Base-by-base conservation (phyloP, 1,140 invertebrate species). In the Saxidomus purpurata region DNA sequence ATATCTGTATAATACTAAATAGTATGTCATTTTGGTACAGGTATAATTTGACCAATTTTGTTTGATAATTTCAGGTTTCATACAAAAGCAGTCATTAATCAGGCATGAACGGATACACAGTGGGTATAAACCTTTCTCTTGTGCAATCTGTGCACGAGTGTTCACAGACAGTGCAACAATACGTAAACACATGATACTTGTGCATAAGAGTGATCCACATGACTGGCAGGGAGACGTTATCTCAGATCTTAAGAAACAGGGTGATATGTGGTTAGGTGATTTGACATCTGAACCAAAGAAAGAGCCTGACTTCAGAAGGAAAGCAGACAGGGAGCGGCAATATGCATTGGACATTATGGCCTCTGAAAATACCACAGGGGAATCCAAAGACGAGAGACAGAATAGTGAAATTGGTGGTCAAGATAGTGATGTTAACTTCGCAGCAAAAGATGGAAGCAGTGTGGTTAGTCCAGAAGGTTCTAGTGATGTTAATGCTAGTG, bases 151-250 rank as follows among this genome's bases (percentile, higher is more conserved):
- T 90, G 40, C 87, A 15, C 82, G 92, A 43, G 88, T 63, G 1
- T 96, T 95, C 80, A 93, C 89, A 76, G 93, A 95, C 85, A 92
- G 93, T 36, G 94, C 94, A 15, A 93, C 94, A 22, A 91, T 95
- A 22, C 84, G 94, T 59, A 90, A 94, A 40, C 94, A 95, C 82
- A 93, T 95, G 91, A 96, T 94, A 63, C 89, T 94, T 34, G 91
- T 94, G 81, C 94, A 94, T 52, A 94, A 94, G 84, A 94, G 77
- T 69, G 84, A 90, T 31, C 85, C 85, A 25, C 77, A 92, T 55
- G 87, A 91, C 28, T 93, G 92, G 92, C 87, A 88, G 61, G 90
- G 91, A 85, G 91, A 93, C 71, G 92, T 89, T 55, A 49, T 89
- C 0, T 87, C 85, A 43, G 49, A 87, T 59, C 63, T 87, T 28